Evolutionary conservation across 2,888 invertebrate genomes (phyloP).

Genomic region (Trichogramma evanescens): DNA sequence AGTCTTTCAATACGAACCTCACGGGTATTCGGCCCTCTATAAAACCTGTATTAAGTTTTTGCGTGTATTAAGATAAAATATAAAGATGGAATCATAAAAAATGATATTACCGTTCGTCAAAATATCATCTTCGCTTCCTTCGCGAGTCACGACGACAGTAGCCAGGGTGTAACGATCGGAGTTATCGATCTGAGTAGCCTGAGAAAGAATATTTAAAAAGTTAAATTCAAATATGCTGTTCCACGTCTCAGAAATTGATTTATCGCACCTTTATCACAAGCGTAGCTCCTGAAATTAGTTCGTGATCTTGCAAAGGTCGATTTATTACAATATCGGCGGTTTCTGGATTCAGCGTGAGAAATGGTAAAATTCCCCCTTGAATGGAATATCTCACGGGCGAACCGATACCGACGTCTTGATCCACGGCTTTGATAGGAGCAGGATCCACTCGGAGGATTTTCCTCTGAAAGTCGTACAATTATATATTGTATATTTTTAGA

Average conservation of each 20-base stretch:
- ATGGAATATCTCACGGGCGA: constrained; percentile 68
- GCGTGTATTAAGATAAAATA: not conserved
- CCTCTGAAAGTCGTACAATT: constrained; percentile 48
- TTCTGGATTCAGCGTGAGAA: constrained; percentile 59
- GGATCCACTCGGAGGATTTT: constrained; percentile 63
- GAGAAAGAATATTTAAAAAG: constrained; percentile 22
- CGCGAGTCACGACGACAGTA: constrained; percentile 64
- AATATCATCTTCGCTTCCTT: constrained; percentile 50
- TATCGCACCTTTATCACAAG: constrained; percentile 66
- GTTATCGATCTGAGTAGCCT: constrained; percentile 79
- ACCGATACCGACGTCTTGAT: constrained; percentile 74
- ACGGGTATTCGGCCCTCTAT: constrained; percentile 47
- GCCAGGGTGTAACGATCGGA: constrained; percentile 80
- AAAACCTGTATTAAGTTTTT: constrained; percentile 2
- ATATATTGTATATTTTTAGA: not conserved
- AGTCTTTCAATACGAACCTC: constrained; percentile 66
- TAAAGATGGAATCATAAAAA: not conserved
- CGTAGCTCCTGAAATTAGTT: constrained; percentile 65
- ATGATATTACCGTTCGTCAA: constrained; percentile 35
- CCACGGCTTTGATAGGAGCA: constrained; percentile 66
- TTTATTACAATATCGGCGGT: constrained; percentile 59
- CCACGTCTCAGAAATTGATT: not conserved
- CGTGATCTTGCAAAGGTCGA: constrained; percentile 55
- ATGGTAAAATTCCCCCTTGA: constrained; percentile 57
- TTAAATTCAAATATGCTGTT: not conserved